A percentile compares a stretch with the other conserved stretches of the same genome.
Conservation (phyloP, 2,888 invertebrate species). For the Schizotus pectinicornis region DNA sequence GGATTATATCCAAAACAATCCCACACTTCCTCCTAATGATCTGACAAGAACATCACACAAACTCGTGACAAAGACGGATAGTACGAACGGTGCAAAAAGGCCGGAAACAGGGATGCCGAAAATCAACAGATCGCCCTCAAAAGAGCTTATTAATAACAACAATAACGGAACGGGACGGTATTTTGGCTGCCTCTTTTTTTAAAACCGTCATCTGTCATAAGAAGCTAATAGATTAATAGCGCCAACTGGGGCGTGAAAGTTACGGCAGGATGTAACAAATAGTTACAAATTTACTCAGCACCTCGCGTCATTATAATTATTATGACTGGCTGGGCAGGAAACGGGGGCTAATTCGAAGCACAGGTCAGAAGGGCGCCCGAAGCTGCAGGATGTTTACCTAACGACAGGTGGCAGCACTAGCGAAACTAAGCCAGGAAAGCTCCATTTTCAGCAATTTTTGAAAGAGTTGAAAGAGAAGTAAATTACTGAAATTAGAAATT, state of each 20-base stretch:
- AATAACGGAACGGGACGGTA: no score
- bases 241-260: constrained; percentile 5
- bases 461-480: no score
- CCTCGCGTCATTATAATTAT: constrained; percentile 11
- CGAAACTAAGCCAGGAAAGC: no score
- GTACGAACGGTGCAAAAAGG: constrained; percentile 11
- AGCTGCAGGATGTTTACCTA: no score
- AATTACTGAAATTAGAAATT: no score
- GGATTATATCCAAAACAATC: constrained; percentile 45
- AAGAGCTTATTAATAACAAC: no score
- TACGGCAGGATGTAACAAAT: constrained; percentile 12
- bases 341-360: no score
- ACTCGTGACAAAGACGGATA: constrained; percentile 26
- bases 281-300: constrained; percentile 17
- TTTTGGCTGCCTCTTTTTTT: no score
- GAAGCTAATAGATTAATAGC: background rate
- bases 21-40: constrained; percentile 40
- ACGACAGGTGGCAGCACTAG: no score
- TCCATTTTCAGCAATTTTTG: no score
- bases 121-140: constrained; percentile 18
- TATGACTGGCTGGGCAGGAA: background rate
- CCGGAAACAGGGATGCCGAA: constrained; percentile 11
- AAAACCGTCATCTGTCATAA: no score
- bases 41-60: constrained; percentile 37
- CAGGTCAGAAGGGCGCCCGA: no score